A percentile compares a stretch with the other conserved stretches of the same genome.
Evolutionary conservation across 2,113 vertebrate genomes (phyloP).

Genomic region (Ardeotis arabs): DNA sequence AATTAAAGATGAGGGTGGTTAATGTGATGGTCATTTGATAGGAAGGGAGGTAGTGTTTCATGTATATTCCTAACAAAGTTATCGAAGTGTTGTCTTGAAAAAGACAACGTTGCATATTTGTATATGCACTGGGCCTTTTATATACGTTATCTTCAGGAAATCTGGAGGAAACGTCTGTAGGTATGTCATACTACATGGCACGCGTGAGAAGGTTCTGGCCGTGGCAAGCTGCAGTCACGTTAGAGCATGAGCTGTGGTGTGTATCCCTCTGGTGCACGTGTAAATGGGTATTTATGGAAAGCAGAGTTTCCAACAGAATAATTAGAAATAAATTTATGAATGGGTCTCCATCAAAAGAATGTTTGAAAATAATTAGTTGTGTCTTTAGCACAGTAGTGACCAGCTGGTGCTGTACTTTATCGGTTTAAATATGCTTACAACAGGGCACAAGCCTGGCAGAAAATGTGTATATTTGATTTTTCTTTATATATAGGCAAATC

Average conservation of each 20-base stretch:
- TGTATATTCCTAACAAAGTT: not conserved
- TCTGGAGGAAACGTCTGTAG: accelerated
- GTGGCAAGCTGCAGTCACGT: not conserved
- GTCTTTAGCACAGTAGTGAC: not conserved
- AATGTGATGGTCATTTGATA: accelerated
- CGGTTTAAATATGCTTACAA: not conserved
- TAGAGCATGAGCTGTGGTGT: not conserved
- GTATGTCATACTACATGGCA: not conserved
- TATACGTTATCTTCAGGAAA: not conserved
- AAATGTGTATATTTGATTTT: not conserved
- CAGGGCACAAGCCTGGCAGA: not conserved
- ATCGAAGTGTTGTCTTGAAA: not conserved
- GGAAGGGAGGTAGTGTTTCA: not conserved
- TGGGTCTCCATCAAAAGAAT: not conserved
- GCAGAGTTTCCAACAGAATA: not conserved
- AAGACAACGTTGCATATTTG: not conserved
- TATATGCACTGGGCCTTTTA: accelerated
- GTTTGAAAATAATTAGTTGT: not conserved
- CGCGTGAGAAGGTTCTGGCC: not conserved
- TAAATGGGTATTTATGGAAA: not conserved
- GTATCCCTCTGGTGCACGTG: not conserved
- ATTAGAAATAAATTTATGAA: not conserved
- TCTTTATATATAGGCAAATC: not conserved
- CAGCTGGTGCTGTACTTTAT: not conserved
- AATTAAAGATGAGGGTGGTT: not conserved